Conservation (phyloP, 1,140 invertebrate species). For the Diorhabda sublineata region DNA sequence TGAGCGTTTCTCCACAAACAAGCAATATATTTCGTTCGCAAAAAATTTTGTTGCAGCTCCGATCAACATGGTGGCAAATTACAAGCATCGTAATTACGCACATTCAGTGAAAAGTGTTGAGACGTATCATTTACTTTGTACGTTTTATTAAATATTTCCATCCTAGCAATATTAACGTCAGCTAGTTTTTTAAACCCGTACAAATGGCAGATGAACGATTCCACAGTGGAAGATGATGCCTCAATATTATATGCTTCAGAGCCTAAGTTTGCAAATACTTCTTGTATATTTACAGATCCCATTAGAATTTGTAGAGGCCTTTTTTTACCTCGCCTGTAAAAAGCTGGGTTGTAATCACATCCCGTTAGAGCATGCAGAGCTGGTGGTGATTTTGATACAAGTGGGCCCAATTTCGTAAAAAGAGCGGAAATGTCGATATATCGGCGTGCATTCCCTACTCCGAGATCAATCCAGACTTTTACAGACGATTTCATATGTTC, state of each 20-base stretch:
- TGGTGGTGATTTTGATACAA: conserved; percentile 16
- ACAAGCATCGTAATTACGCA: background rate
- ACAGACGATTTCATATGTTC: conserved; percentile 19
- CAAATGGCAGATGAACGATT: too few species aligned
- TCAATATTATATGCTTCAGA: background rate
- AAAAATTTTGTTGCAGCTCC: background rate
- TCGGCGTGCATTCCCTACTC: conserved; percentile 22
- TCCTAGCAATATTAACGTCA: background rate
- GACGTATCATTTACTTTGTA: conserved; percentile 3
- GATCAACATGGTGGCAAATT: too few species aligned
- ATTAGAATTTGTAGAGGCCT: conserved; percentile 6
- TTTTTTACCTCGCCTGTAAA: conserved; percentile 17
- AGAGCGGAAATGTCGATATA: conserved; percentile 23
- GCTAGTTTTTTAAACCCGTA: too few species aligned
- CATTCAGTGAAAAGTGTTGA: background rate
- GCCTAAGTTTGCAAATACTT: background rate
- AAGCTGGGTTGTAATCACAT: conserved; percentile 7
- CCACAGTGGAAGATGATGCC: too few species aligned
- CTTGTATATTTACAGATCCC: background rate
- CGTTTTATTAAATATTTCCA: conserved; percentile 13
- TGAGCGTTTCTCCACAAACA: conserved; percentile 11
- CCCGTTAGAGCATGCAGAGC: conserved; percentile 11
- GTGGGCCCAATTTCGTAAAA: conserved; percentile 14
- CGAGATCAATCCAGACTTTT: conserved; percentile 22
- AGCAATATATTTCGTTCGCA: conserved; percentile 12